Conservation (phyloP, 2,797 vertebrate genomes). For the Cuculus canorus region DNA sequence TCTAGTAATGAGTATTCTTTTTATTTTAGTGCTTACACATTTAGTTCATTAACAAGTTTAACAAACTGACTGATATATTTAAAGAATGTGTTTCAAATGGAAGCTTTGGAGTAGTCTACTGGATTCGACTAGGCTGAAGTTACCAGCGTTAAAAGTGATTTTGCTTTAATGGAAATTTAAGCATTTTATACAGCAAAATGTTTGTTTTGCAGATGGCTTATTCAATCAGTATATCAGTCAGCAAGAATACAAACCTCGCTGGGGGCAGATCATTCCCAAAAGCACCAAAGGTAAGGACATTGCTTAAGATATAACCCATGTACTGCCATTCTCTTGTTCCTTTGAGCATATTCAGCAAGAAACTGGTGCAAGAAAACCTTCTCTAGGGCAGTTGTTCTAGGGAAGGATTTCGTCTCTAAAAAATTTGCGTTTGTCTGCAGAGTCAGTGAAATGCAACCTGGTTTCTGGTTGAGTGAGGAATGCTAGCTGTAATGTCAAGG, state of each 20-base stretch:
- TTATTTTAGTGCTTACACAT: conserved; percentile 27
- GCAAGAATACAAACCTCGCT: conserved; percentile 98
- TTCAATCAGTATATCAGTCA: conserved; percentile 99
- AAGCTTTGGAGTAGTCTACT: not conserved
- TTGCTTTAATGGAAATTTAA: not conserved
- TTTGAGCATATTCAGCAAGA: not conserved
- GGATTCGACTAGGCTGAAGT: not conserved
- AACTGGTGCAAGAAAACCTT: not conserved
- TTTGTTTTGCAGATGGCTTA: conserved; percentile 87
- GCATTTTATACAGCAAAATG: not conserved
- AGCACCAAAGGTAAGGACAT: conserved; percentile 91
- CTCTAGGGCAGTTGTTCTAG: not conserved
- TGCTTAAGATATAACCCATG: not conserved
- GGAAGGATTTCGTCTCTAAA: not conserved
- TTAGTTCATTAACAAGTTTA: conserved; percentile 42
- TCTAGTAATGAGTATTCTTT: conserved; percentile 30
- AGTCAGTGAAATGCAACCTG: not conserved
- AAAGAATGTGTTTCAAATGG: not conserved
- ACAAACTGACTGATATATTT: conserved; percentile 12
- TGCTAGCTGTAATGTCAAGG: not conserved
- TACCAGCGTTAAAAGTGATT: not conserved
- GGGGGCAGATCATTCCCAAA: conserved; percentile 99
- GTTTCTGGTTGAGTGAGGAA: not conserved
- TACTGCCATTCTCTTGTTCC: not conserved
- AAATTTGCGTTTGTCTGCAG: not conserved